A percentile compares a stretch with the other conserved stretches of the same genome.
Evolutionary conservation across 2,888 invertebrate genomes (phyloP).

Genomic region (Luffia ferchaultella): DNA sequence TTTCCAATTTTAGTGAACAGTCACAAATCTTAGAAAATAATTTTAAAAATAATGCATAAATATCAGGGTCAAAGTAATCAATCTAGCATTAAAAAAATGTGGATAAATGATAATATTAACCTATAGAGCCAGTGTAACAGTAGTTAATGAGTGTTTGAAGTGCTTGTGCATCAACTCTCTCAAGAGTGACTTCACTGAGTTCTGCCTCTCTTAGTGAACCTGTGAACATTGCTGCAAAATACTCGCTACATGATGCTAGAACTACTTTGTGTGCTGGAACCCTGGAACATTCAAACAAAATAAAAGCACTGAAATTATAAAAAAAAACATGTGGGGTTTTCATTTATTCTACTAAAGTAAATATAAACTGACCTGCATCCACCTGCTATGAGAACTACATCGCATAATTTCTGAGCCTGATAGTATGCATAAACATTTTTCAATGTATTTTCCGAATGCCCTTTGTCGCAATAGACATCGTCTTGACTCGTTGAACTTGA

Average conservation of each 20-base stretch:
- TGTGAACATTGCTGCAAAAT: conserved; percentile 96
- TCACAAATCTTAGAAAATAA: too few relatives aligned
- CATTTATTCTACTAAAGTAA: not conserved
- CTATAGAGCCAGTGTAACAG: conserved; percentile 86
- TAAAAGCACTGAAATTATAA: conserved; percentile 11
- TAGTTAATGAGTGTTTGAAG: conserved; percentile 86
- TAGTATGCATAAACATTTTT: conserved; percentile 85
- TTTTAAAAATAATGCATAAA: too few relatives aligned
- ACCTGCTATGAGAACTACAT: conserved; percentile 86
- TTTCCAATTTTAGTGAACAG: too few relatives aligned
- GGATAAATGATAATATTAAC: too few relatives aligned
- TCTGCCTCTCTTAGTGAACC: conserved; percentile 85
- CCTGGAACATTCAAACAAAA: conserved; percentile 32
- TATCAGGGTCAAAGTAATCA: too few relatives aligned
- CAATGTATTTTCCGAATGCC: conserved; percentile 84
- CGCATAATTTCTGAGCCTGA: conserved; percentile 84
- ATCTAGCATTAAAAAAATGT: too few relatives aligned
- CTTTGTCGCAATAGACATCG: conserved; percentile 78
- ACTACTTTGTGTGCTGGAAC: conserved; percentile 88
- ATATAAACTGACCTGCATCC: conserved; percentile 61
- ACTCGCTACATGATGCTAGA: conserved; percentile 90
- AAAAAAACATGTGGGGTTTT: conserved; percentile 1
- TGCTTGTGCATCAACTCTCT: conserved; percentile 86
- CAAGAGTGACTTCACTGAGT: conserved; percentile 83
- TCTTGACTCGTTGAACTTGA: conserved; percentile 76